phyloP scores from a whole-genome alignment of 2,888 invertebrate species.

The Creontiades dilutus region DNA sequence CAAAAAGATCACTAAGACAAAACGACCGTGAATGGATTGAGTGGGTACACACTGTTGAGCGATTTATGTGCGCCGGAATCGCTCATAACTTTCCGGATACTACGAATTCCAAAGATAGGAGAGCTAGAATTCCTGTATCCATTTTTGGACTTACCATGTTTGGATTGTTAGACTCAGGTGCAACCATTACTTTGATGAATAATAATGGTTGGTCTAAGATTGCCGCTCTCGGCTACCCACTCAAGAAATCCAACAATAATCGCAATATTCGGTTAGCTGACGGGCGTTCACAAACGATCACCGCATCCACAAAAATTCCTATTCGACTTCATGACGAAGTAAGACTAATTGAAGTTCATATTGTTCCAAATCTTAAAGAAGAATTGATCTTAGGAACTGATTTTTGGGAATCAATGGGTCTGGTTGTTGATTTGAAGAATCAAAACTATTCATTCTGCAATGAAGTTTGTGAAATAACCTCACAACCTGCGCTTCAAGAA shows the following conservation, averaged over 20 bases:
- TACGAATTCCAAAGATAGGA: not conserved
- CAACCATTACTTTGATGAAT: conserved; percentile 30
- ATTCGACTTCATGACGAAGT: not conserved
- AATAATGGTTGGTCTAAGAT: conserved; percentile 5
- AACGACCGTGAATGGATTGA: not conserved
- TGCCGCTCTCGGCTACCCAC: not conserved
- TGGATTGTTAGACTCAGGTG: conserved; percentile 51
- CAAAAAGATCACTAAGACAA: not conserved
- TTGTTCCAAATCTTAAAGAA: not conserved
- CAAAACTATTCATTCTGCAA: not conserved
- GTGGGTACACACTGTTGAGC: not conserved
- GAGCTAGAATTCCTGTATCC: not conserved
- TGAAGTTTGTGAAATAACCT: not conserved
- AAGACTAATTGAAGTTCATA: not conserved
- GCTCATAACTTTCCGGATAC: not conserved
- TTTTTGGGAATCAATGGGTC: conserved; percentile 18
- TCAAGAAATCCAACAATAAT: not conserved
- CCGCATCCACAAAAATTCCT: not conserved
- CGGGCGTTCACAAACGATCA: not conserved
- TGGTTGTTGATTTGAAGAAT: not conserved
- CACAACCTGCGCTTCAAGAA: not conserved
- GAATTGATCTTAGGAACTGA: conserved; percentile 8
- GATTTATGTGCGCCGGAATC: not conserved
- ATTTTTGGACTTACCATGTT: not conserved
- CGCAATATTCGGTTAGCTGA: not conserved